These are phyloP conservation scores for Pseudochaenichthys georgianus DNA, from an alignment of 2,797 vertebrate species.

Conservation along the genomic window DNA sequence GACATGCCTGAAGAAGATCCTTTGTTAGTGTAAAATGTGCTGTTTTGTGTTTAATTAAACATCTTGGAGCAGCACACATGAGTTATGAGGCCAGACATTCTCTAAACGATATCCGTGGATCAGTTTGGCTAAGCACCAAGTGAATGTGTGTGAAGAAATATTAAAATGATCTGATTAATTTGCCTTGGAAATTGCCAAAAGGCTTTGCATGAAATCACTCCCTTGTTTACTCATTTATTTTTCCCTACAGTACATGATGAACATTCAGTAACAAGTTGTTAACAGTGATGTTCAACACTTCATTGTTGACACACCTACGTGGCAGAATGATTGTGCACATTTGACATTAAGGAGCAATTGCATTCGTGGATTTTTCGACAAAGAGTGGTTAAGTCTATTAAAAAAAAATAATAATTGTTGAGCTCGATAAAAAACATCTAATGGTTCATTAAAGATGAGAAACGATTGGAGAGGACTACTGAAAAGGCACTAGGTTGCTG, in stretches of 20 bases:
- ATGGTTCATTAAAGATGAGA: no score
- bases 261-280: not conserved
- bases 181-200: constrained; percentile 13
- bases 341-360: not conserved
- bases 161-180: constrained; percentile 7
- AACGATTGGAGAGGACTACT: no score
- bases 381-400: no score
- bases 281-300: not conserved
- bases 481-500: no score
- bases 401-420: no score
- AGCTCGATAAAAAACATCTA: no score
- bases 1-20: constrained; percentile 1
- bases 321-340: not conserved
- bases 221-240: constrained; percentile 6
- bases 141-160: constrained; percentile 29
- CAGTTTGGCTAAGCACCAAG: constrained; percentile 11
- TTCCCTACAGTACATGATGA: constrained; percentile 2
- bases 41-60: constrained; percentile 33
- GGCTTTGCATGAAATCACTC: constrained; percentile 21
- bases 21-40: constrained; percentile 1
- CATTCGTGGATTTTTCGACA: no score
- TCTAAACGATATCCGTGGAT: not conserved
- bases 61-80: constrained; percentile 8
- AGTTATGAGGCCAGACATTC: constrained; percentile 3
- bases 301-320: not conserved